phyloP scores from a whole-genome alignment of 2,888 invertebrate genomes.

The Muscina levida region DNA sequence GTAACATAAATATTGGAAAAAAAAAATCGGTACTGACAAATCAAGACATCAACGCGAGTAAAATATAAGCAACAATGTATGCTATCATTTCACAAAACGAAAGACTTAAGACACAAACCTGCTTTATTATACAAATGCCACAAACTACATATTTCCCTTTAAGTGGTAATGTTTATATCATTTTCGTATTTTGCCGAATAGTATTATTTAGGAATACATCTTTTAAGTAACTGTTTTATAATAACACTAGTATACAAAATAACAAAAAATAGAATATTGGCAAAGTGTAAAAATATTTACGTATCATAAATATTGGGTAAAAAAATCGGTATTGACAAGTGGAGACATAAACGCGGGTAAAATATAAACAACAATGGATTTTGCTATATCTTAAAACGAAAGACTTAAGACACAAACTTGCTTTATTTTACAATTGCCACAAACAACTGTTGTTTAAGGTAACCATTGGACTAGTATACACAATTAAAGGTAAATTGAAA shows the following conservation, averaged over 20 bases:
- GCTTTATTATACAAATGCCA: conserved; percentile 6
- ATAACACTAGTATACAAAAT: too few relatives aligned
- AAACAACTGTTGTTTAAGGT: too few relatives aligned
- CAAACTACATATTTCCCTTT: too few relatives aligned
- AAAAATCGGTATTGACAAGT: too few relatives aligned
- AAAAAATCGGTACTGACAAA: too few relatives aligned
- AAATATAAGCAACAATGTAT: background rate
- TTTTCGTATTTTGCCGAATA: too few relatives aligned
- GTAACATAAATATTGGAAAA: background rate
- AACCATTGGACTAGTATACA: too few relatives aligned
- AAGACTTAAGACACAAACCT: conserved; percentile 31
- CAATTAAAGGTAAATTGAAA: too few relatives aligned
- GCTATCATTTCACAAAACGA: background rate
- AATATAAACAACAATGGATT: background rate
- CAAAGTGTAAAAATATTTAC: background rate
- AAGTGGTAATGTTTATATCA: too few relatives aligned
- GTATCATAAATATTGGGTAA: background rate
- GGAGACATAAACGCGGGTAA: background rate
- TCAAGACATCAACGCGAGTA: background rate
- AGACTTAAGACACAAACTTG: conserved; percentile 30
- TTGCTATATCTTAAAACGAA: conserved; percentile 8
- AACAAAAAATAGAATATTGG: background rate
- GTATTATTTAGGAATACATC: too few relatives aligned
- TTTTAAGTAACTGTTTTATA: too few relatives aligned
- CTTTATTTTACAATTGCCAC: conserved; percentile 5